phyloP scores from a whole-genome alignment of 1,140 invertebrate species.

The Pomacea maculata region DNA sequence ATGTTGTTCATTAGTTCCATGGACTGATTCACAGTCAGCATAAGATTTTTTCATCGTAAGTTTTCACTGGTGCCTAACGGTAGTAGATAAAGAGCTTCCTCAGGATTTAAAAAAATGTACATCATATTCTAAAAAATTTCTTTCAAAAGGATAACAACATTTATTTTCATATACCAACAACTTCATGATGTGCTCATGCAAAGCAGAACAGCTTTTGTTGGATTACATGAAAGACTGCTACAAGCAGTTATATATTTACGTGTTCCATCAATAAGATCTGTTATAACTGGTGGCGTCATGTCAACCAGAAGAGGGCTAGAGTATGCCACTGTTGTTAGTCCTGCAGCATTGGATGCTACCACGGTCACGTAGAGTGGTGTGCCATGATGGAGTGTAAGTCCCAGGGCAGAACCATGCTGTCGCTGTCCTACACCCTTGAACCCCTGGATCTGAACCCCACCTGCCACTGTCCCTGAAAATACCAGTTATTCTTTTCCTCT shows the following conservation, averaged over 20 bases:
- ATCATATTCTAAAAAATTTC: no score
- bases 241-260: neutral
- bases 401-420: constrained; percentile 35
- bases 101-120: no score
- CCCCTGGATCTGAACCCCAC: constrained; percentile 44
- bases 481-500: no score
- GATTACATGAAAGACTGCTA: neutral
- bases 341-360: constrained; percentile 48
- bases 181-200: neutral
- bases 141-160: neutral
- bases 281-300: constrained; percentile 39
- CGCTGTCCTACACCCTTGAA: constrained; percentile 41
- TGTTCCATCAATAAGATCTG: constrained; percentile 38
- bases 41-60: no score
- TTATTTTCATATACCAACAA: neutral
- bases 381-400: constrained; percentile 36
- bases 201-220: neutral
- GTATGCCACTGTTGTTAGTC: constrained; percentile 39
- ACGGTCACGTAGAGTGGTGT: constrained; percentile 41
- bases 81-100: no score
- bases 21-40: no score
- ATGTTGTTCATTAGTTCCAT: no score
- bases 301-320: constrained; percentile 39
- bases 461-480: constrained; percentile 33
- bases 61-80: no score